Evolutionary conservation across 64 coral and sea anemone species (phyloP), one percentile per base, ranked within the genome.

Genomic region (Montipora capricornis): DNA sequence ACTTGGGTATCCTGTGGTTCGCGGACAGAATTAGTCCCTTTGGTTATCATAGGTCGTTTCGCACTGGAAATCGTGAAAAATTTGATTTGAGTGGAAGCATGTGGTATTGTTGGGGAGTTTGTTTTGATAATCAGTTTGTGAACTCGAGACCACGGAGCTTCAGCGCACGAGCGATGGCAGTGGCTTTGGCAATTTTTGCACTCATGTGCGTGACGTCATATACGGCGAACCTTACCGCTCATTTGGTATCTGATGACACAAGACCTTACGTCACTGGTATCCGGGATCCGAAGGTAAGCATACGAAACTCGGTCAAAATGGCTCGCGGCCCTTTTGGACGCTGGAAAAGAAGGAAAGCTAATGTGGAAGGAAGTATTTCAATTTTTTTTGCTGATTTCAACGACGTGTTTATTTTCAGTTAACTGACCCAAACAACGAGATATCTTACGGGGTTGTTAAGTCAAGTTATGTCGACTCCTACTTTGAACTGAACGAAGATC

Each of bases 91-190:
- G 91, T 13, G 96, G 90, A 3, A 98, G 96, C 49, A 98, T 98
- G 96, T 98, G 96, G 96, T 98, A 84, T 45, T 87, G 96, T 47
- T 98, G 96, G 96, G 96, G 96, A 12, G 80, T 98, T 67, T 98
- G 96, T 83, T 98, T 98, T 95, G 96, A 98, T 78, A 98, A 98
- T 82, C 96, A 98, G 79, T 98, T 98, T 68, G 96, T 98, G n/a
- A 16, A 92, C 22, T 79, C 88, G 8, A 77, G 84, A 64, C 96
- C 96, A 7, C 68, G 89, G 3, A 95, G 92, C 70, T 89, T 92
- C 16, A 98, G 96, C 53, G 92, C 96, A 8, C 78, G 89, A 3
- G 90, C 96, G 6, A 98, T 98, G 96, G 89, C 92, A 0, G 96
- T 98, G 3, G 91, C 75, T 53, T 73, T 98, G 60, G 96, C 96